Conservation (phyloP, 2,888 invertebrate genomes). For the Platycheirus albimanus region DNA sequence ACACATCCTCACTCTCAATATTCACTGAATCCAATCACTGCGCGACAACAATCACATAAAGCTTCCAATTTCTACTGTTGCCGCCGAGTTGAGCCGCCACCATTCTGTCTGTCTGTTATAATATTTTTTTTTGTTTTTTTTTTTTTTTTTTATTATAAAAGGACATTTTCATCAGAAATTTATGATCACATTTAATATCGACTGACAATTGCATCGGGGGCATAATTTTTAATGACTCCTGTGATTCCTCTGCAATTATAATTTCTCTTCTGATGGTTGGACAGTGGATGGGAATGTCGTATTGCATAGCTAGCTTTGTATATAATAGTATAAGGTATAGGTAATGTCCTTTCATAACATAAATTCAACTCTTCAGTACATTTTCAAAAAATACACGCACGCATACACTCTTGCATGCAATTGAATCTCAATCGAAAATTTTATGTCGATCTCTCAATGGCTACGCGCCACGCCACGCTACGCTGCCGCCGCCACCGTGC, state of each 20-base stretch:
- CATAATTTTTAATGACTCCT: conserved; percentile 74
- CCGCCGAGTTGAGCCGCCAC: conserved; percentile 34
- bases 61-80: conserved; percentile 19
- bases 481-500: too few species aligned
- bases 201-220: conserved; percentile 74
- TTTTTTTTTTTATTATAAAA: conserved; percentile 56
- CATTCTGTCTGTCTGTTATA: conserved; percentile 59
- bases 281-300: neutral
- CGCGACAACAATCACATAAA: conserved; percentile 53
- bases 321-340: conserved; percentile 17
- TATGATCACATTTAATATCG: conserved; percentile 74
- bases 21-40: conserved; percentile 30
- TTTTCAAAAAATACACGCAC: conserved; percentile 11
- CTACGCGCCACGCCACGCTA: neutral
- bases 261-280: conserved; percentile 33
- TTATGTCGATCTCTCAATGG: conserved; percentile 57
- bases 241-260: conserved; percentile 71
- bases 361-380: conserved; percentile 45
- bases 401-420: conserved; percentile 50
- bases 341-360: conserved; percentile 45
- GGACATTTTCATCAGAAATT: conserved; percentile 73
- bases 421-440: conserved; percentile 73
- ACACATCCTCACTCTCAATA: neutral
- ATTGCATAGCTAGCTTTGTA: too few species aligned
- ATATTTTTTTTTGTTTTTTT: too few species aligned